Base-by-base conservation (phyloP, 2,797 vertebrate species). In the Eutrigla gurnardus region DNA sequence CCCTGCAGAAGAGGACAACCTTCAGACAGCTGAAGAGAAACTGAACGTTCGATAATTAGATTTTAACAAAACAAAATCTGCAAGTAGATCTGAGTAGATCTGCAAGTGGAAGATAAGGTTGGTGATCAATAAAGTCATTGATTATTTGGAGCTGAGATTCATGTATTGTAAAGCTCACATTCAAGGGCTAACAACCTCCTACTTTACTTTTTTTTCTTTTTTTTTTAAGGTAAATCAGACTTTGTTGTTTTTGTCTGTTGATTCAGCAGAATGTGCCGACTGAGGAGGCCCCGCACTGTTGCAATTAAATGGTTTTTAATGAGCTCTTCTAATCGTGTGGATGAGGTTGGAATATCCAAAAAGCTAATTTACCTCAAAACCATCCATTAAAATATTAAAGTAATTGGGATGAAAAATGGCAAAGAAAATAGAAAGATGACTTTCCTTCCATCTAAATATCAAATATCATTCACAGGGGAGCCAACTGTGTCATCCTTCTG, bases 401-500 rank as follows among this genome's bases (percentile, higher is more conserved):
- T 5, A 50, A 70, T 13, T 69, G 11, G 49, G 18, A 40, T 39
- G 6, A 35, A 60, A 61, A 55, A 55, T 18, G 43, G 1, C 15
- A 47, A 73, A 40, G 11, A 66, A 64, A 79, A 36, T 33, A 14
- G 10, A 52, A 55, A 54, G 50, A 42, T 53, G 14, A 7, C 6
- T 40, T 50, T 46, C 2, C 7, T 6, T 25, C 9, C 2, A 18
- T 62, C 9, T 14, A 69, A 69, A 67, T 25, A 25, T 53, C 17
- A 42, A 46, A 43, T 32, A 15, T 33, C 0, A 3, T 53, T 70
- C 36, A 60, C 10, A 4, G 58, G 40, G 40, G 59, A 60, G 52
- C 18, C 42, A 55, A 37, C 39, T 46, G 70, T 68, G 63, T 64
- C 58, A 42, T 69, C 33, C 6, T 9, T 17, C 57, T 72, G 60